Evolutionary conservation across 2,113 vertebrate species (phyloP), one percentile per base, ranked within the genome.

Genomic region (Pygathrix nemaeus): DNA sequence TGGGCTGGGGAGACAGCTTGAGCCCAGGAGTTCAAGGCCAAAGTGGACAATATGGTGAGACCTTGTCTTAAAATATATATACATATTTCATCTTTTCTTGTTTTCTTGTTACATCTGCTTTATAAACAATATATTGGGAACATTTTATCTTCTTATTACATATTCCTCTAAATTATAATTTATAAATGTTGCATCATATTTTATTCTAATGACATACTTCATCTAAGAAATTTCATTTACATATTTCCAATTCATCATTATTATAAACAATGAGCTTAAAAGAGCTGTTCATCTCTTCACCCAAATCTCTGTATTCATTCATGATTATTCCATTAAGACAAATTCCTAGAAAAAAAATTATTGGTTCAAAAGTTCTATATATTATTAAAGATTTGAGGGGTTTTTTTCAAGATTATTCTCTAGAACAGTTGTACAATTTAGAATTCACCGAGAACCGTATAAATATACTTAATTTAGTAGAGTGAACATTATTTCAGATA

Each of bases 251-350:
- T 92, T 88, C 45, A 57, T 82, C 25, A 6, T 89, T 66, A 73
- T 79, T 92, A 85, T 89, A 75, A 94, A 66, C 92, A 84, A 68
- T 38, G 30, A 82, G 14, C 50, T 88, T 83, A 78, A 88, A 84
- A 89, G 64, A 73, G 92, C 52, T 91, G 81, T 90, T 95, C 52
- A 70, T 59, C 38, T 97, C 43, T 88, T 97, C 59, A 92, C 57
- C 30, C 25, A 96, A 81, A 84, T 68, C 17, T 85, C 68, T 96
- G 55, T 85, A 81, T 88, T 79, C 16, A 85, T 57, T 88, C 12
- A 73, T 80, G 27, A 84, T 92, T 92, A 88, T 57, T 92, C 94
- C 38, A 72, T 94, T 57, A 84, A 57, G 52, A 78, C 48, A 91
- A 94, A 94, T 88, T 84, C 20, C 43, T 50, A 50, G 27, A 75